These are phyloP conservation scores for Diploscapter pachys DNA, from an alignment of 1,140 invertebrate genomes.

Conservation along the genomic window DNA sequence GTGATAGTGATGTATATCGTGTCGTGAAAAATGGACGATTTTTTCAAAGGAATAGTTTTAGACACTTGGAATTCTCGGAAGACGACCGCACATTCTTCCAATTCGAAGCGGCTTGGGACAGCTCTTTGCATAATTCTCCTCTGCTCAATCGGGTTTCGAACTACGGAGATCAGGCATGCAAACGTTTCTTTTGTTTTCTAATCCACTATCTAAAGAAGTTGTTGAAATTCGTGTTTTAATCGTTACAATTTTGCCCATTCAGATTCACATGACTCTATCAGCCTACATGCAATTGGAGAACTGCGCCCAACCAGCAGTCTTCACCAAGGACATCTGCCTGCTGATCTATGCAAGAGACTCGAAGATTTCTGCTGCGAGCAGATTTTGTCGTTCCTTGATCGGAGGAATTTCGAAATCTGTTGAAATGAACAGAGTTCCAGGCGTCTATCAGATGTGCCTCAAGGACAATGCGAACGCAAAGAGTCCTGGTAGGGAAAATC, in stretches of 20 bases:
- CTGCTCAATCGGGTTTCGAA: conserved; percentile 92
- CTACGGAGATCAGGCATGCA: conserved; percentile 70
- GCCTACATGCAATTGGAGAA: conserved; percentile 97
- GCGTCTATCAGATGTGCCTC: conserved; percentile 89
- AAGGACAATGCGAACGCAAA: conserved; percentile 83
- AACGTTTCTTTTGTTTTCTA: no score
- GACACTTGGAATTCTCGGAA: no score
- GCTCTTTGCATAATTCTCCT: conserved; percentile 91
- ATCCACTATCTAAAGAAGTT: no score
- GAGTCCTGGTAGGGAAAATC: conserved; percentile 66
- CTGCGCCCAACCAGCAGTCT: conserved; percentile 87
- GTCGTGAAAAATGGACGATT: no score
- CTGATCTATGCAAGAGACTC: conserved; percentile 94
- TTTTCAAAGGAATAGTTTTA: no score
- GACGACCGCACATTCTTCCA: conserved; percentile 72
- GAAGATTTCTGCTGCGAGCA: conserved; percentile 69
- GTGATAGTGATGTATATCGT: conserved; percentile 68
- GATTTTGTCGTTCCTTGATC: conserved; percentile 87
- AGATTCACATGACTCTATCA: conserved; percentile 95
- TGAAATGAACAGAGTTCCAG: conserved; percentile 88
- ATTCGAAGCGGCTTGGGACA: conserved; percentile 99
- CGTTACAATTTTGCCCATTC: no score
- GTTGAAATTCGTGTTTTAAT: no score
- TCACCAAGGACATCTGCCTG: conserved; percentile 96
- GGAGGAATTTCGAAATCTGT: conserved; percentile 77